A percentile compares a stretch with the other conserved stretches of the same genome.
Conservation (phyloP, 2,888 invertebrate species). For the Microplitis manilae region DNA sequence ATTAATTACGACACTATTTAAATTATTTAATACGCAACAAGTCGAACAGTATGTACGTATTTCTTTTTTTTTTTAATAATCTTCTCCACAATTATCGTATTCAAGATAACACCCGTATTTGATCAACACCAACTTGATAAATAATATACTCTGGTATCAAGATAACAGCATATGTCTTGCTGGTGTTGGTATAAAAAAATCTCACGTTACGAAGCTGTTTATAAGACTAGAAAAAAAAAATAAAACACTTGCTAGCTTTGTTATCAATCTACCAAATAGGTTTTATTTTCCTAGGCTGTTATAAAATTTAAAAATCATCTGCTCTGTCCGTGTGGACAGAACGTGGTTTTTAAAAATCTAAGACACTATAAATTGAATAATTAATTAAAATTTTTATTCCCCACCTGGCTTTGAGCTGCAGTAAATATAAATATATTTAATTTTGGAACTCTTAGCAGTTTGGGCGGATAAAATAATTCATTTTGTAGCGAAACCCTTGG, state of each 20-base stretch:
- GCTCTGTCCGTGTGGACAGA: no score
- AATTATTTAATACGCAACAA: neutral
- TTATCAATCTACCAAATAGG: no score
- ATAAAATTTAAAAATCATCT: no score
- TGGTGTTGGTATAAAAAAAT: constrained; percentile 1
- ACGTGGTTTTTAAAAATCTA: no score
- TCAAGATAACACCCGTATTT: neutral
- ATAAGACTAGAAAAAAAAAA: constrained; percentile 18
- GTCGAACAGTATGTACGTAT: no score
- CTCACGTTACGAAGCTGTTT: constrained; percentile 23
- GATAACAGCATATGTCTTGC: constrained; percentile 4
- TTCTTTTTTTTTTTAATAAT: constrained; percentile 6
- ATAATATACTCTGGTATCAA: neutral
- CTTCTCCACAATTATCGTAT: neutral
- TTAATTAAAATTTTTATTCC: no score
- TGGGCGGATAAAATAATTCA: neutral
- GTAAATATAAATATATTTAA: no score
- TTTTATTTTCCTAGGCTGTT: no score
- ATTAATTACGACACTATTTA: neutral
- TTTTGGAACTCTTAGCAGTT: neutral
- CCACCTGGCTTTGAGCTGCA: no score
- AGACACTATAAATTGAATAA: no score
- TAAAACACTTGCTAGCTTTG: neutral
- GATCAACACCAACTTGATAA: constrained; percentile 1
- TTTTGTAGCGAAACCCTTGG: neutral